Evolutionary conservation across 2,888 invertebrate species (phyloP).

Genomic region (Rhimphoctona megacephalus): DNA sequence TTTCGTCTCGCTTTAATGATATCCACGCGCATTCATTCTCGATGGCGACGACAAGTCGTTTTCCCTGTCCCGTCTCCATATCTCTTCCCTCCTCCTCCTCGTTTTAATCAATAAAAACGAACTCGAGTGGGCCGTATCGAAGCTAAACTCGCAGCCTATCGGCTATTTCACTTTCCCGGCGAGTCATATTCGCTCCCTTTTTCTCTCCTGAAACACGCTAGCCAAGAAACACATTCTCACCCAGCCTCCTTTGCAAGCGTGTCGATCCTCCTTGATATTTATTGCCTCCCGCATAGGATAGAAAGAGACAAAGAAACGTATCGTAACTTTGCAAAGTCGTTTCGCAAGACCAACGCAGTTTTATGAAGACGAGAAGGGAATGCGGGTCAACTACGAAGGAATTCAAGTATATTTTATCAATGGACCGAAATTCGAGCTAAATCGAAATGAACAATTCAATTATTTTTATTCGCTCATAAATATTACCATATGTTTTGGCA

Average conservation of each 20-base stretch:
- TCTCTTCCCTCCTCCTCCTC: slow-evolving; percentile 1
- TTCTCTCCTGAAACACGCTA: not conserved
- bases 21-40: slow-evolving; percentile 66
- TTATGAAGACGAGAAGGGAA: not conserved
- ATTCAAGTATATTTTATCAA: not conserved
- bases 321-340: slow-evolving; percentile 14
- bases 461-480: not conserved
- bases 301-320: slow-evolving; percentile 1
- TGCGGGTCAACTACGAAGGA: not conserved
- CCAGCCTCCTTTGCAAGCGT: not conserved
- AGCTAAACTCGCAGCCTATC: slow-evolving; percentile 55
- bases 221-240: not conserved
- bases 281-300: not conserved
- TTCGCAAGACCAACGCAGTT: not conserved
- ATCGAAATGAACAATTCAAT: not conserved
- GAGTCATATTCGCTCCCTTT: slow-evolving; percentile 19
- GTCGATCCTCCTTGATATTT: slow-evolving; percentile 9
- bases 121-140: slow-evolving; percentile 24
- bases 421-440: not conserved
- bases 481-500: not conserved
- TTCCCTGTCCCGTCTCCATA: slow-evolving; percentile 54
- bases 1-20: slow-evolving; percentile 53
- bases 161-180: slow-evolving; percentile 65
- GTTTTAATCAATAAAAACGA: slow-evolving; percentile 13
- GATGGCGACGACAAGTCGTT: slow-evolving; percentile 69